Base-by-base conservation (phyloP, 2,113 vertebrate species). In the Pogona vitticeps region DNA sequence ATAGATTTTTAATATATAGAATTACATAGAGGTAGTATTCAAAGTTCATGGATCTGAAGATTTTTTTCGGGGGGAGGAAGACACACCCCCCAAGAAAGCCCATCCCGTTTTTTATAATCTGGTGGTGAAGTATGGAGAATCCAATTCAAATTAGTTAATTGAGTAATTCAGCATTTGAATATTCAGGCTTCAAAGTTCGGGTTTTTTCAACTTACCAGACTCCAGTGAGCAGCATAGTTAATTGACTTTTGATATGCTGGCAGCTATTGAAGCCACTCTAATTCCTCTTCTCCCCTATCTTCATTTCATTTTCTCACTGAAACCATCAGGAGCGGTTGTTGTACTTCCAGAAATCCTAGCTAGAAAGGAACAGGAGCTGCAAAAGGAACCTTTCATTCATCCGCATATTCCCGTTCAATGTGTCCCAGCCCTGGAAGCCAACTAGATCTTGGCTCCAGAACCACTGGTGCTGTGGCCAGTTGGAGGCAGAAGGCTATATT, bases 191-290 rank as follows among this genome's bases (percentile, higher is more conserved):
- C 63, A 40, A 81, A 23, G 71, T 63, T 75, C 7, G 58, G 70
- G 7, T 36, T 80, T 36, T 80, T 86, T 72, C 70, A 61, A 80
- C 38, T 58, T 75, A n/a, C 65, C 36, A 75, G 75, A 86, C 40
- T 65, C n/a, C 40, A 56, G n/a, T 56, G 17, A 75, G 23, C 17
- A 76, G 71, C 58, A 75, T 33, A 73, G n/a, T 65, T 38, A 82
- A 86, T 56, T 63, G 36, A 86, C 36, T 80, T 80, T 72, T 61
- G 61, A 80, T 73, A 31, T 52, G 20, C 52, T 56, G 40, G 71
- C 70, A 75, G 40, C n/a, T 81, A 23, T 56, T 70, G 75, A 75
- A 81, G 31, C n/a, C 10, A 46, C 33, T 40, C 31, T 67, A 52
- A 82, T 23, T 31, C 15, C 63, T 17, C 42, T 10, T 46, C 40